Evolutionary conservation across 2,888 invertebrate species (phyloP).

Genomic region (Dryocosmus kuriphilus): DNA sequence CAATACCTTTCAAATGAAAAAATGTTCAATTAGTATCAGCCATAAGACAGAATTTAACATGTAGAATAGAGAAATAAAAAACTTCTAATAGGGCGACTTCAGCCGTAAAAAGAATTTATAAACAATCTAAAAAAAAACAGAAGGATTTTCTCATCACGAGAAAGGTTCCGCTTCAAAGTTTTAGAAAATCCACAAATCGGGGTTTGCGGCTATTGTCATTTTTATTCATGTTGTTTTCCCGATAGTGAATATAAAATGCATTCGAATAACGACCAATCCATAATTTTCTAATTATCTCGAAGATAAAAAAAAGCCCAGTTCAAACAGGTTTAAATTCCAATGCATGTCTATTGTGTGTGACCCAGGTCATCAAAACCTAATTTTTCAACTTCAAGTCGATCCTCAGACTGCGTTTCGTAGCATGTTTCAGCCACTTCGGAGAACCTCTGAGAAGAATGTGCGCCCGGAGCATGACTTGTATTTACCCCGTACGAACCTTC

Average conservation of each 20-base stretch:
- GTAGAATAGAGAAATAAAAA: no score
- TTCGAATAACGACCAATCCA: background rate
- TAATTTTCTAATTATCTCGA: background rate
- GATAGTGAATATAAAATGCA: background rate
- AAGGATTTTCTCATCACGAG: no score
- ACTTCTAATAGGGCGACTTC: no score
- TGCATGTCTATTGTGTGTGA: background rate
- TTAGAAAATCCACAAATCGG: no score
- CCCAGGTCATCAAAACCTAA: slow-evolving; percentile 6
- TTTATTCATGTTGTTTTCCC: no score
- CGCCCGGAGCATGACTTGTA: slow-evolving; percentile 29
- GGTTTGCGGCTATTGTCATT: no score
- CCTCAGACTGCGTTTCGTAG: background rate
- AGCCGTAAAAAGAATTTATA: no score
- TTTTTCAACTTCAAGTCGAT: background rate
- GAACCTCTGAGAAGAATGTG: slow-evolving; percentile 29
- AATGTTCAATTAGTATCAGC: no score
- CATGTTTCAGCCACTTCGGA: background rate
- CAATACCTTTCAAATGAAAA: no score
- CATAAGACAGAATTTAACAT: no score
- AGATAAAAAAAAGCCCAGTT: background rate
- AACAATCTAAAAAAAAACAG: no score
- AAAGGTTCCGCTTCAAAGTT: no score
- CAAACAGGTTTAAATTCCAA: background rate
- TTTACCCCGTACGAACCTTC: background rate